Evolutionary conservation across 2,113 vertebrate genomes (phyloP).

Genomic region (Myrmophylax atrothorax): DNA sequence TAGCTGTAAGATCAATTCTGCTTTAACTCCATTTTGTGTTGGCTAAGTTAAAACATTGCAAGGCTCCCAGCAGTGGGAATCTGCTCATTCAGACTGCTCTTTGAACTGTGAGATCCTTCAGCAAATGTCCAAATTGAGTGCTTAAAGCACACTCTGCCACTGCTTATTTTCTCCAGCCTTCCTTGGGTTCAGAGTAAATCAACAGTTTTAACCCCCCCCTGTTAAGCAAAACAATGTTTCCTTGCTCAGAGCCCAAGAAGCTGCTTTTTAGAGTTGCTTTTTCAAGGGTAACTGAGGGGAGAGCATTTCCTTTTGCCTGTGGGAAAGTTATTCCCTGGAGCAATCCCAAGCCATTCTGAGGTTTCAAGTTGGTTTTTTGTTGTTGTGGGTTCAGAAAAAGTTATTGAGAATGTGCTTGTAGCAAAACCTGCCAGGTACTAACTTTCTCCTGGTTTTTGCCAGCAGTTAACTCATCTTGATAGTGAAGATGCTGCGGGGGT

Average conservation of each 20-base stretch:
- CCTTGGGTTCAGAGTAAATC: not conserved
- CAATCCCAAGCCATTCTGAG: not conserved
- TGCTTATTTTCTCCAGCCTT: not conserved
- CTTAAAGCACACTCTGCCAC: not conserved
- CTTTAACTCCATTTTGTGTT: not conserved
- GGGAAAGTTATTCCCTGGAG: slow-evolving; percentile 27
- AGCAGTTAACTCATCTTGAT: not conserved
- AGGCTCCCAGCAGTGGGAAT: not conserved
- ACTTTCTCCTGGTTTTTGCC: not conserved
- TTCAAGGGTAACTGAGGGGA: not conserved
- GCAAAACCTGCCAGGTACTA: not conserved
- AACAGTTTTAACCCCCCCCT: not conserved
- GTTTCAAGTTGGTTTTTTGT: too few relatives aligned
- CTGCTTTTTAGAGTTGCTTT: not conserved
- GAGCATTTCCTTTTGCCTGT: slow-evolving; percentile 10
- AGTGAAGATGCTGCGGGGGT: not conserved
- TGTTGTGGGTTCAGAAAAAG: not conserved
- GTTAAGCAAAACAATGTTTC: not conserved
- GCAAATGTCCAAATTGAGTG: not conserved
- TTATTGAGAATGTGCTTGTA: not conserved
- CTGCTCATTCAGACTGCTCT: not conserved
- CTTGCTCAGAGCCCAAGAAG: not conserved
- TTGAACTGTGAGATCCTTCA: not conserved
- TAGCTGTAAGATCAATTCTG: not conserved
- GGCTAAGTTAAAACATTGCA: not conserved